Evolutionary conservation across 2,113 vertebrate genomes (phyloP).

Genomic region (Myrmophylax atrothorax): DNA sequence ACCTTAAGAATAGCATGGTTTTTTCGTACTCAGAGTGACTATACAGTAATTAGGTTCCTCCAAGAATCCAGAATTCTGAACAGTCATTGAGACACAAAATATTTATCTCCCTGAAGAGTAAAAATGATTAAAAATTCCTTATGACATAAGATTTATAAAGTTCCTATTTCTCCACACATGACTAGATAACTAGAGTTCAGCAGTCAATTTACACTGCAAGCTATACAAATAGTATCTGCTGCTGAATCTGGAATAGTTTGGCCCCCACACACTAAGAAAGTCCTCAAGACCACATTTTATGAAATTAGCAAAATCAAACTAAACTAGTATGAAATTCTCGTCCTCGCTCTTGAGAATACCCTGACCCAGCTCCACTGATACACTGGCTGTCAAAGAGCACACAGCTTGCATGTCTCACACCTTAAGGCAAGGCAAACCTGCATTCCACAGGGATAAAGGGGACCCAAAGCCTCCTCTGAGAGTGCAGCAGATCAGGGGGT

Average conservation of each 20-base stretch:
- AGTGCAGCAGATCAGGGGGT: not conserved
- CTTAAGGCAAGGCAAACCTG: not conserved
- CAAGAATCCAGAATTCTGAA: not conserved
- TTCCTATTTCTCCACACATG: not conserved
- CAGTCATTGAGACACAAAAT: not conserved
- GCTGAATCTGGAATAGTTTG: not conserved
- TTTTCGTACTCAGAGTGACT: not conserved
- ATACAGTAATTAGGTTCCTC: not conserved
- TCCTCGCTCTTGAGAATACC: not conserved
- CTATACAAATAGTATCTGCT: not conserved
- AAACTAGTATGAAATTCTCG: not conserved
- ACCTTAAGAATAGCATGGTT: not conserved
- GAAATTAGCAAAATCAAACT: not conserved
- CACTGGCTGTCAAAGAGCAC: not conserved
- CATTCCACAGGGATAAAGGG: not conserved
- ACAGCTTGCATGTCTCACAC: not conserved
- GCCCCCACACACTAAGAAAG: not conserved
- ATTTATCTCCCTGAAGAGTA: not conserved
- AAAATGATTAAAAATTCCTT: not conserved
- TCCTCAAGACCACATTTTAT: not conserved
- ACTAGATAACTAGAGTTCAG: not conserved
- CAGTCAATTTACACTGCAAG: not conserved
- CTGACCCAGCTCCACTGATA: not conserved
- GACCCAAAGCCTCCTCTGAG: not conserved
- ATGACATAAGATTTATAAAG: not conserved